These are phyloP conservation scores for Desoria tigrina DNA, from an alignment of 2,888 invertebrate genomes.

Conservation along the genomic window DNA sequence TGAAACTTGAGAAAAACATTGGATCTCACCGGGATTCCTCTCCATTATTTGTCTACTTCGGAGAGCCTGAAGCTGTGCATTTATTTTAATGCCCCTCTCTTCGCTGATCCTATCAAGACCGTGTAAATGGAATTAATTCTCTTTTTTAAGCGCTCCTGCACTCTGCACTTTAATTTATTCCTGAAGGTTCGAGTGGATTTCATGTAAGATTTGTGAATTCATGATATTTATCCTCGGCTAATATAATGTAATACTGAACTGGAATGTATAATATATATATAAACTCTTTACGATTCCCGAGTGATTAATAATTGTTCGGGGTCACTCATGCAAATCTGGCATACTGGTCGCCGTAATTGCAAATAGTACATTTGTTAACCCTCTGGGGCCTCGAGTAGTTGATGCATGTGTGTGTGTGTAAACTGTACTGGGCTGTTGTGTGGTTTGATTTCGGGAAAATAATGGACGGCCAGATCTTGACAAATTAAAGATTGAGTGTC, in stretches of 20 bases:
- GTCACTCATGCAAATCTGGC: conserved; percentile 16
- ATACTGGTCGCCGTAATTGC: neutral
- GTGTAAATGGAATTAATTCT: too few species aligned
- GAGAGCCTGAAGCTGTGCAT: conserved; percentile 12
- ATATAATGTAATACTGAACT: too few species aligned
- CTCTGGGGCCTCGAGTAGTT: neutral
- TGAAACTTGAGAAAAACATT: conserved; percentile 14
- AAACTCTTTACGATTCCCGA: conserved; percentile 13
- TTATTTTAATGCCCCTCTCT: neutral
- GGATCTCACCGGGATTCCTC: conserved; percentile 13
- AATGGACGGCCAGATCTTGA: conserved; percentile 16
- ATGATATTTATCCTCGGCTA: too few species aligned
- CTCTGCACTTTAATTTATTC: too few species aligned
- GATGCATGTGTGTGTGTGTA: too few species aligned
- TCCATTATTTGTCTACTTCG: neutral
- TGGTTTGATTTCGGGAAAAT: neutral
- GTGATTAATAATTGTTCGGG: conserved; percentile 11
- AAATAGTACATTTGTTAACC: conserved; percentile 1
- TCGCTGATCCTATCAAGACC: too few species aligned
- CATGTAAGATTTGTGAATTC: too few species aligned
- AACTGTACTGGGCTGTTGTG: too few species aligned
- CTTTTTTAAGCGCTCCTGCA: too few species aligned
- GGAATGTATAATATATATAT: too few species aligned
- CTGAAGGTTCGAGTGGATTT: too few species aligned
- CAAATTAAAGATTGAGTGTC: conserved; percentile 21